These are phyloP conservation scores for Aphidius ervi DNA, from an alignment of 1,140 invertebrate genomes.

Conservation along the genomic window DNA sequence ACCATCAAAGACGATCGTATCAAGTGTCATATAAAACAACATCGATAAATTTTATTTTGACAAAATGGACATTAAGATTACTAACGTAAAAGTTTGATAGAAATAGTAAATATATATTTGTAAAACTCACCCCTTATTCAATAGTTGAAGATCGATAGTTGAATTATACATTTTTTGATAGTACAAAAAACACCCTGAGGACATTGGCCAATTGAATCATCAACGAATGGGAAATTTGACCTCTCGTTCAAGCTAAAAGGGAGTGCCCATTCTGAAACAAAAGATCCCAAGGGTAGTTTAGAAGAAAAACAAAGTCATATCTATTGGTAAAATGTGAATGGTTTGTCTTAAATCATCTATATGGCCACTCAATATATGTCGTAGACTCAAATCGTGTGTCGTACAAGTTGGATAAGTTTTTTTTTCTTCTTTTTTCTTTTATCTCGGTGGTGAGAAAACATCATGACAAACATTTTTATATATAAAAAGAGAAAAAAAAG, in stretches of 20 bases:
- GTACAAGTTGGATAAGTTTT: too few species aligned
- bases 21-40: conserved; percentile 25
- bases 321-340: conserved; percentile 8
- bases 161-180: too few species aligned
- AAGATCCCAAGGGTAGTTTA: not conserved
- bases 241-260: conserved; percentile 7
- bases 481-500: too few species aligned
- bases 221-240: conserved; percentile 9
- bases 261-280: not conserved
- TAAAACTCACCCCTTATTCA: too few species aligned
- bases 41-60: conserved; percentile 10
- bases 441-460: not conserved
- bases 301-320: conserved; percentile 10
- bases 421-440: not conserved
- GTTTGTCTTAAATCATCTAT: conserved; percentile 38
- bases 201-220: conserved; percentile 16
- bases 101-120: not conserved
- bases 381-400: too few species aligned
- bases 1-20: conserved; percentile 23
- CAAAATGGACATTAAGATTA: conserved; percentile 1
- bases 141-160: too few species aligned
- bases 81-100: not conserved
- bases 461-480: too few species aligned
- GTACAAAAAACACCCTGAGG: not conserved
- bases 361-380: conserved; percentile 20